Conservation (phyloP, 2,113 vertebrate species). For the Alces alces region DNA sequence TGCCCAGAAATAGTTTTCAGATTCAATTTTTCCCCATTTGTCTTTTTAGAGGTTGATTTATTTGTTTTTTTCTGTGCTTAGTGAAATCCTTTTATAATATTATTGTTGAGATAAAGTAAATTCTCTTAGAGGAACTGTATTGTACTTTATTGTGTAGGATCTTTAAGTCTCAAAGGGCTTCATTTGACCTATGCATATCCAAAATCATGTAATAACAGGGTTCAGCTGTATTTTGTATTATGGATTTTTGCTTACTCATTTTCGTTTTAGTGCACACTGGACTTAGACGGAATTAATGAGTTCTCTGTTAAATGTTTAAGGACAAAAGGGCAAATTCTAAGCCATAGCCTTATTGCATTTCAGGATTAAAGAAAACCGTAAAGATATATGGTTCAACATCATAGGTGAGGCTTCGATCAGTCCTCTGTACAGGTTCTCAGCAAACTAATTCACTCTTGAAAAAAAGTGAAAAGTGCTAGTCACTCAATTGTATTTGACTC, state of each 20-base stretch:
- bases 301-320: constrained; percentile 52
- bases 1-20: constrained; percentile 64
- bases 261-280: neutral
- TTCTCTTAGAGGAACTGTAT: neutral
- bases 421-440: neutral
- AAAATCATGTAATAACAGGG: constrained; percentile 19
- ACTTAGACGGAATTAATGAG: constrained; percentile 23
- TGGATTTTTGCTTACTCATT: constrained; percentile 35
- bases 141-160: neutral
- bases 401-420: neutral
- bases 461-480: neutral
- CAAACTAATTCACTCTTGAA: neutral
- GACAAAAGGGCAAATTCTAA: constrained; percentile 32
- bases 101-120: neutral
- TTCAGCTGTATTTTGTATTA: constrained; percentile 3
- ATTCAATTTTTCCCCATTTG: constrained; percentile 56
- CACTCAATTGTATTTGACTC: neutral
- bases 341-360: constrained; percentile 16
- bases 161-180: constrained; percentile 24
- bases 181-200: neutral
- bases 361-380: neutral
- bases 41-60: constrained; percentile 49
- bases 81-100: neutral
- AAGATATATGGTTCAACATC: neutral
- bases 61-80: neutral